Evolutionary conservation across 1,140 invertebrate genomes (phyloP).

Genomic region (Drosophila pectinifera): DNA sequence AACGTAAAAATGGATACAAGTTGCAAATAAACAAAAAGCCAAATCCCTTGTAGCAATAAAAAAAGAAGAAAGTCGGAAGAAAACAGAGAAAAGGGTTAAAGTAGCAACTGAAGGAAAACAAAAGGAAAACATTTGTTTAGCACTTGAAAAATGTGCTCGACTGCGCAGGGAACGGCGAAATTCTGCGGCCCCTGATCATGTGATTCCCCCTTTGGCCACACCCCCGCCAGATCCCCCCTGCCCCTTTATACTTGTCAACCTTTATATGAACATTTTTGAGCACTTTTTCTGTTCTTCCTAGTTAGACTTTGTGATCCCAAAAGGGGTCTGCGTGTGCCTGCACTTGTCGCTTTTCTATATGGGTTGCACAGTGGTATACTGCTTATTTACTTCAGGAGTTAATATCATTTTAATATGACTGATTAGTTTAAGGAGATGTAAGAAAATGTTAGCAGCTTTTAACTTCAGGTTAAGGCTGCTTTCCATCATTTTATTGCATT

Average conservation of each 20-base stretch:
- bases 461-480: background rate
- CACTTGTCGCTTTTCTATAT: conserved; percentile 25
- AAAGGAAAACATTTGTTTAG: conserved; percentile 59
- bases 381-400: background rate
- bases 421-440: too few relatives aligned
- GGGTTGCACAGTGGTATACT: conserved; percentile 12
- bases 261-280: conserved; percentile 56
- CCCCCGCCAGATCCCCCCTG: background rate
- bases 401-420: background rate
- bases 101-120: conserved; percentile 31
- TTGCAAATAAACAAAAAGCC: conserved; percentile 41
- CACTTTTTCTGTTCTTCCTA: conserved; percentile 7
- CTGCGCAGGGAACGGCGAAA: conserved; percentile 35
- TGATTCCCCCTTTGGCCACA: conserved; percentile 15
- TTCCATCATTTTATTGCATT: too few relatives aligned
- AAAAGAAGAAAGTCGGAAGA: conserved; percentile 1
- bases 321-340: conserved; percentile 25
- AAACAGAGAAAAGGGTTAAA: conserved; percentile 22
- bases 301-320: conserved; percentile 20
- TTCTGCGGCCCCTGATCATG: conserved; percentile 47
- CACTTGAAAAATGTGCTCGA: conserved; percentile 66
- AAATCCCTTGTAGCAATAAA: conserved; percentile 30
- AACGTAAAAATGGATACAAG: conserved; percentile 47
- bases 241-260: conserved; percentile 47
- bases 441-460: too few relatives aligned